A percentile compares a stretch with the other conserved stretches of the same genome.
Conservation (phyloP, 2,113 vertebrate genomes). For the Melanerpes formicivorus region DNA sequence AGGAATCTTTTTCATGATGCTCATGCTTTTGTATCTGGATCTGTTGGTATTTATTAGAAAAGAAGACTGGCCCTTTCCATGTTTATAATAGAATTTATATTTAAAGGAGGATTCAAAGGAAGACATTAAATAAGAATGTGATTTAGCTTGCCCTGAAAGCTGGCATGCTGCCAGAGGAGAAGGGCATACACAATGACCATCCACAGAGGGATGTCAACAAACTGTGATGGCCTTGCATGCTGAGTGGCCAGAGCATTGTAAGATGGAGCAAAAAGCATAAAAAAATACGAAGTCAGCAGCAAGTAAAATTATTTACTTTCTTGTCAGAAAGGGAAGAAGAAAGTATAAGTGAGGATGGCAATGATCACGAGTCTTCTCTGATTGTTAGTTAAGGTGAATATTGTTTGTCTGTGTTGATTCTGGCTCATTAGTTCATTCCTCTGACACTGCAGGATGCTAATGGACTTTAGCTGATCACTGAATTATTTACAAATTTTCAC, state of each 20-base stretch:
- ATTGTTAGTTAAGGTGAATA: neutral
- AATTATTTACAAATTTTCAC: neutral
- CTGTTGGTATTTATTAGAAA: neutral
- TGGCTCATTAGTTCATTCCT: neutral
- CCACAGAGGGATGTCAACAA: neutral
- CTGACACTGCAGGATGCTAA: neutral
- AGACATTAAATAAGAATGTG: neutral
- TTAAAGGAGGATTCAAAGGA: neutral
- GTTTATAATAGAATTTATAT: neutral
- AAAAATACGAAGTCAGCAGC: neutral
- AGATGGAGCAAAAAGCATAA: neutral
- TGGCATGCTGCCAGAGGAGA: neutral
- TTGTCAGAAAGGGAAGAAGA: neutral
- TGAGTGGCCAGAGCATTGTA: neutral
- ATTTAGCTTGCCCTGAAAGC: neutral
- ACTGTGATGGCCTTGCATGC: neutral
- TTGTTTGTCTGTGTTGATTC: neutral
- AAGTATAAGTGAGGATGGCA: neutral
- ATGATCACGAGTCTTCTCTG: rapidly evolving
- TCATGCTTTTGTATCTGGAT: neutral
- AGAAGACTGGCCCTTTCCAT: neutral
- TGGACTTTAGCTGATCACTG: neutral
- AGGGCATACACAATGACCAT: neutral
- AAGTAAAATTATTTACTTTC: neutral
- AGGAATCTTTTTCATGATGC: neutral